A percentile compares a stretch with the other conserved stretches of the same genome.
Evolutionary conservation across 2,797 vertebrate species (phyloP).

Genomic region (Poecilia wingei): DNA sequence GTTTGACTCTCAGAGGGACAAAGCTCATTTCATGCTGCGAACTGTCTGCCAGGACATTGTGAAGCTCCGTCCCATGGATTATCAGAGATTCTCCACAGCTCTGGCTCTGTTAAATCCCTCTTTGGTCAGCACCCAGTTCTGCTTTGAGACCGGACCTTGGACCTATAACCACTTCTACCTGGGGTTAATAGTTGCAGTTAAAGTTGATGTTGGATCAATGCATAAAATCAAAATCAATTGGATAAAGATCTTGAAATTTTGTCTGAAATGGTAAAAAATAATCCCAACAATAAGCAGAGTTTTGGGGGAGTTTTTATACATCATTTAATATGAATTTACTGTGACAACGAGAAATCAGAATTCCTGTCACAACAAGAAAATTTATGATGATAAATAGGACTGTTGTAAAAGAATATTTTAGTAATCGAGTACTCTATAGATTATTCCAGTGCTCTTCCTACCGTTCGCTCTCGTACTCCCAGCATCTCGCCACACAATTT

Average conservation of each 20-base stretch:
- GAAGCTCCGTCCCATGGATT: slow-evolving; percentile 26
- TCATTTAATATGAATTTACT: too few species aligned
- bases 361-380: too few species aligned
- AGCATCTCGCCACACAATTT: too few species aligned
- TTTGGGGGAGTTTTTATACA: too few species aligned
- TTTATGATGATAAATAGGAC: too few species aligned
- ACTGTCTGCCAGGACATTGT: slow-evolving; percentile 30
- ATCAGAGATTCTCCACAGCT: slow-evolving; percentile 14
- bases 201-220: neutral
- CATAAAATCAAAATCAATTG: neutral
- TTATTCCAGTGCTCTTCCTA: too few species aligned
- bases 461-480: too few species aligned
- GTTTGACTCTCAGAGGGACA: slow-evolving; percentile 41
- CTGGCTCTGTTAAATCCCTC: slow-evolving; percentile 26
- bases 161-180: neutral
- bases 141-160: neutral
- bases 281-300: too few species aligned
- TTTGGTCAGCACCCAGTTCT: slow-evolving; percentile 22
- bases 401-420: too few species aligned
- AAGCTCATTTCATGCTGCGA: slow-evolving; percentile 66
- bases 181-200: neutral
- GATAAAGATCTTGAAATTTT: neutral
- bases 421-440: too few species aligned
- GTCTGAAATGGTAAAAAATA: too few species aligned
- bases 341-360: too few species aligned